phyloP scores from a whole-genome alignment of 2,888 invertebrate genomes.

The Tiphia femorata region DNA sequence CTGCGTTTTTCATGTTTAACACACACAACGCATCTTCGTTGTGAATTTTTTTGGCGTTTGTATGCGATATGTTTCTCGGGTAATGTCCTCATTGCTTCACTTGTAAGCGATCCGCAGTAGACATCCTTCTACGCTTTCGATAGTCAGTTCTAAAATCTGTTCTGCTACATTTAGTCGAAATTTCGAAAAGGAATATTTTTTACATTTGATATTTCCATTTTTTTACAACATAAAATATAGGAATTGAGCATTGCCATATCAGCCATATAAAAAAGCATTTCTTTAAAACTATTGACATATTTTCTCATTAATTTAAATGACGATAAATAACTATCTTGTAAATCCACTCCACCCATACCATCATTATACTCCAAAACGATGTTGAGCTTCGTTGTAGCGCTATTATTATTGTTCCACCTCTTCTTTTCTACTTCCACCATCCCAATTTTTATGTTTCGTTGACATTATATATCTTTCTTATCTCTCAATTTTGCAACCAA shows the following conservation, averaged over 20 bases:
- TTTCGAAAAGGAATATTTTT: slow-evolving; percentile 19
- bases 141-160: slow-evolving; percentile 33
- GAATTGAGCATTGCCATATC: background rate
- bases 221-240: slow-evolving; percentile 7
- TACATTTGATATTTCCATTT: slow-evolving; percentile 15
- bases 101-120: too few species aligned
- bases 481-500: slow-evolving; percentile 28
- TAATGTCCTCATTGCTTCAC: too few species aligned
- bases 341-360: background rate
- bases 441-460: slow-evolving; percentile 25
- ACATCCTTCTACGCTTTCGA: slow-evolving; percentile 25
- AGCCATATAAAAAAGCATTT: background rate
- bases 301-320: slow-evolving; percentile 24
- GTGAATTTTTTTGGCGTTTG: too few species aligned
- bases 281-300: slow-evolving; percentile 23
- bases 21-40: too few species aligned
- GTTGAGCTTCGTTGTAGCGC: slow-evolving; percentile 17
- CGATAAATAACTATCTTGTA: background rate
- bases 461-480: slow-evolving; percentile 12
- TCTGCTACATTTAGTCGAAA: slow-evolving; percentile 32
- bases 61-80: too few species aligned
- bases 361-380: slow-evolving; percentile 35
- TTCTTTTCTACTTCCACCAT: slow-evolving; percentile 18
- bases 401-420: slow-evolving; percentile 22
- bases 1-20: too few species aligned